phyloP scores from a whole-genome alignment of 2,888 invertebrate genomes.

The Drosophila putrida region DNA sequence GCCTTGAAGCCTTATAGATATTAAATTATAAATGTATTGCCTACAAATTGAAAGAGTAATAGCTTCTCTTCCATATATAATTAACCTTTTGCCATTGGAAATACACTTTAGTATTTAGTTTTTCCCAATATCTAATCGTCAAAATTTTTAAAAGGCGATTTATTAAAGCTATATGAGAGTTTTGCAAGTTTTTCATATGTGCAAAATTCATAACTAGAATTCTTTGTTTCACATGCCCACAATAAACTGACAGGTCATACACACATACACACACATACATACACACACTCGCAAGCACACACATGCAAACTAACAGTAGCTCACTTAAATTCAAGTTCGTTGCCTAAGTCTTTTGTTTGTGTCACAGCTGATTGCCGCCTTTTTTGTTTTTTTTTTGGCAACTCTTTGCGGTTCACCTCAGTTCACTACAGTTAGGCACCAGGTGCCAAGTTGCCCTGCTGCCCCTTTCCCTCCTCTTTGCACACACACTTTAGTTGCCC shows the following conservation, averaged over 20 bases:
- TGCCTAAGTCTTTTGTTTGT: constrained; percentile 77
- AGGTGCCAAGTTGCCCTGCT: constrained; percentile 23
- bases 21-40: no score
- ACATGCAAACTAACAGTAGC: constrained; percentile 3
- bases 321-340: constrained; percentile 65
- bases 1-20: no score
- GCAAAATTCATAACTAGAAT: constrained; percentile 27
- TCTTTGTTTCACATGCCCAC: constrained; percentile 28
- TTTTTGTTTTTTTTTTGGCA: constrained; percentile 23
- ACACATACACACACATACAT: constrained; percentile 10
- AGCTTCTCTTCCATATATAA: no score
- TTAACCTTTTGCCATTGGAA: no score
- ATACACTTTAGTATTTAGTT: no score
- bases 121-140: no score
- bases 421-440: constrained; percentile 71
- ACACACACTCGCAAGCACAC: no score
- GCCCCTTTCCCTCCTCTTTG: not conserved
- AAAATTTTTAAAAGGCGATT: no score
- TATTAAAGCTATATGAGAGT: not conserved
- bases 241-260: constrained; percentile 4
- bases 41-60: no score
- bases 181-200: not conserved
- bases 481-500: constrained; percentile 18
- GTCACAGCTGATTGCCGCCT: constrained; percentile 51
- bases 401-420: constrained; percentile 61